These are phyloP conservation scores for Ailuropoda melanoleuca DNA, from an alignment of 2,113 vertebrate species.

Conservation along the genomic window DNA sequence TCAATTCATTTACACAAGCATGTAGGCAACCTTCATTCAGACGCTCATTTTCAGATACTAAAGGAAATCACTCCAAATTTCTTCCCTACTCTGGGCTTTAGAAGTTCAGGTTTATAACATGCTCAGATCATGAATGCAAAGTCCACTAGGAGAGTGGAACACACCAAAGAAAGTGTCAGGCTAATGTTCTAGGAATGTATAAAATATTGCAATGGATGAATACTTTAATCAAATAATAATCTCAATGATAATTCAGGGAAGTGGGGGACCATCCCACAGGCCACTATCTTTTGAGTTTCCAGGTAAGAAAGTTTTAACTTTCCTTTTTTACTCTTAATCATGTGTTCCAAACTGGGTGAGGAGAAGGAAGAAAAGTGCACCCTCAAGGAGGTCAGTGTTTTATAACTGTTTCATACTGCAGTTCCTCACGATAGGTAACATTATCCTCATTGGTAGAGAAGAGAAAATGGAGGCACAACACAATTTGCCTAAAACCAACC, in stretches of 20 bases:
- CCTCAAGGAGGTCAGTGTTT: not conserved
- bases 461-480: not conserved
- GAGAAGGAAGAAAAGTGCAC: not conserved
- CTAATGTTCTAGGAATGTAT: not conserved
- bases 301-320: not conserved
- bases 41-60: conserved; percentile 40
- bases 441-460: not conserved
- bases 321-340: not conserved
- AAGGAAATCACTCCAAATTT: not conserved
- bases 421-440: not conserved
- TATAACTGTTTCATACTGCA: not conserved
- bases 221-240: not conserved
- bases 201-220: not conserved
- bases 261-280: not conserved
- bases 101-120: not conserved
- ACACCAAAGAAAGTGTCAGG: not conserved
- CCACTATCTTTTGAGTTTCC: not conserved
- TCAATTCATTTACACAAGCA: not conserved
- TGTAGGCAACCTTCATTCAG: not conserved
- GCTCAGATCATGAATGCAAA: not conserved
- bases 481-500: not conserved
- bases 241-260: not conserved
- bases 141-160: not conserved
- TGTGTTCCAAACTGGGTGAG: not conserved
- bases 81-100: not conserved